These are phyloP conservation scores for Coptodon bakossiorum DNA, from an alignment of 2,113 vertebrate genomes.

Conservation along the genomic window DNA sequence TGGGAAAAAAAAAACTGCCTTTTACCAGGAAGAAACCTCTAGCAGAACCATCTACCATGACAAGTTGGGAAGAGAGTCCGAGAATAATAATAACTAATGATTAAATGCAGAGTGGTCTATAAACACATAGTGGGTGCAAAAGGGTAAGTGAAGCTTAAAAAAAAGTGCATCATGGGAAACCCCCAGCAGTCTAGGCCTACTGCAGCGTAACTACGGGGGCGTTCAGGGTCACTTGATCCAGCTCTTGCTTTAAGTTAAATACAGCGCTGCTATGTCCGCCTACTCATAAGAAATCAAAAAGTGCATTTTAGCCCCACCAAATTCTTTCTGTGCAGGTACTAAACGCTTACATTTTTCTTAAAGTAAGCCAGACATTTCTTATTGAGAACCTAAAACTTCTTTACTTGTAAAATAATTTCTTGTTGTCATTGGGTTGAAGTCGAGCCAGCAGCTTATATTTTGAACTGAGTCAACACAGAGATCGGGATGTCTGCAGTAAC, in stretches of 20 bases:
- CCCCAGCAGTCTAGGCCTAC: not conserved
- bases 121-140: not conserved
- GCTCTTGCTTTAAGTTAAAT: not conserved
- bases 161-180: not conserved
- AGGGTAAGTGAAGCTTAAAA: not conserved
- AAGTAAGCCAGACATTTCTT: not conserved
- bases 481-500: slow-evolving; percentile 14
- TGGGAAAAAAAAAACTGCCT: not conserved
- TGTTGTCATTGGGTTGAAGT: not conserved
- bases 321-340: not conserved
- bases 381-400: not conserved
- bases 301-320: not conserved
- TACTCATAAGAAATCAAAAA: not conserved
- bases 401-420: not conserved
- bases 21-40: not conserved
- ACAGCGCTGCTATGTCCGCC: not conserved
- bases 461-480: not conserved
- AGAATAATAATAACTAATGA: not conserved
- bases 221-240: not conserved
- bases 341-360: not conserved
- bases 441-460: not conserved
- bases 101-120: not conserved
- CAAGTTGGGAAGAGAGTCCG: not conserved
- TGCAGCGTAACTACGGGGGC: not conserved
- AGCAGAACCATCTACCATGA: not conserved